Evolutionary conservation across 2,888 invertebrate species (phyloP).

Genomic region (Trilocha varians): DNA sequence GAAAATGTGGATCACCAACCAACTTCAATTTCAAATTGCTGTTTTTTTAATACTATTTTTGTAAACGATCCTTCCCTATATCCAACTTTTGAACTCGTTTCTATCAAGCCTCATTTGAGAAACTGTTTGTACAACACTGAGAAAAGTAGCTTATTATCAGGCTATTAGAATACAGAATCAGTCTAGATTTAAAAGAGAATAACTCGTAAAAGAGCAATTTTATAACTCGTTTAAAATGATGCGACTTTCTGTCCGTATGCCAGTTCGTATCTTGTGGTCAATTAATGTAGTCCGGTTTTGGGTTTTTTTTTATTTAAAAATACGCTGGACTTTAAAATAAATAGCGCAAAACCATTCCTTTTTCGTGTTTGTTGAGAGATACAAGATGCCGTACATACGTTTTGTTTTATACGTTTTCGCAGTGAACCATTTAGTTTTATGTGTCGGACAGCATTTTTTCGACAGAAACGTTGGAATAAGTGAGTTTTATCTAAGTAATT

Average conservation of each 20-base stretch:
- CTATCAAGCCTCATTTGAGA: too few relatives aligned
- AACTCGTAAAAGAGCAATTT: too few relatives aligned
- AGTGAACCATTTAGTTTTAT: not conserved
- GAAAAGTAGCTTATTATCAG: too few relatives aligned
- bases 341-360: not conserved
- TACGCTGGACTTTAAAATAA: not conserved
- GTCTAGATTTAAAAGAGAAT: too few relatives aligned
- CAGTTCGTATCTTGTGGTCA: not conserved
- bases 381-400: not conserved
- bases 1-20: too few relatives aligned
- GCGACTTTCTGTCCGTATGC: not conserved
- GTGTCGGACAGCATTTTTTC: not conserved
- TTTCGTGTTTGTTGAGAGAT: not conserved
- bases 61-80: too few relatives aligned
- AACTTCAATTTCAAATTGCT: too few relatives aligned
- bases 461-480: not conserved
- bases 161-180: too few relatives aligned
- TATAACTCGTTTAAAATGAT: not conserved
- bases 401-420: not conserved
- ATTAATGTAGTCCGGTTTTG: not conserved
- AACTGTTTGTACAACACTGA: too few relatives aligned
- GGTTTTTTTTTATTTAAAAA: not conserved
- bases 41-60: too few relatives aligned
- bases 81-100: too few relatives aligned
- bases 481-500: not conserved